Evolutionary conservation across 2,888 invertebrate genomes (phyloP).

Genomic region (Myopa tessellatipennis): DNA sequence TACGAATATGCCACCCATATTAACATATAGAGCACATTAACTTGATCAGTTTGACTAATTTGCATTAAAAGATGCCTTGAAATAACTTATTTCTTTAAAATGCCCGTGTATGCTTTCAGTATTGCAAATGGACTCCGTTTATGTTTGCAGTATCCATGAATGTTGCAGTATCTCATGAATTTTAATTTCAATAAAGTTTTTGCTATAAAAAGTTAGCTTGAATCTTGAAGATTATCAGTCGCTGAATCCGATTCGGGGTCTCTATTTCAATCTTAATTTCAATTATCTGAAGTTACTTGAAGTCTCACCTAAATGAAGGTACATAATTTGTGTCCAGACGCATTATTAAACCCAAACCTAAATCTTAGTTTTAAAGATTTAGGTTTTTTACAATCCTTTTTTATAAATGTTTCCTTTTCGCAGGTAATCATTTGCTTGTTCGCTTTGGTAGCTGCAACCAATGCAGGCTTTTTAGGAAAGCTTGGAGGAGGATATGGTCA

Average conservation of each 20-base stretch:
- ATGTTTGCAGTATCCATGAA: neutral
- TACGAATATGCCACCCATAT: neutral
- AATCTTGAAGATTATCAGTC: constrained; percentile 38
- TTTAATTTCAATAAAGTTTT: constrained; percentile 1
- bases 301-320: constrained; percentile 57
- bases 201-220: constrained; percentile 39
- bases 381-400: neutral
- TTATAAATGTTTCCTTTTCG: neutral
- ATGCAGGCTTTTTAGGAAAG: constrained; percentile 53
- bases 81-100: neutral
- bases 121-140: neutral
- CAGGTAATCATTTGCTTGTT: constrained; percentile 56
- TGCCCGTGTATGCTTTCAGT: neutral
- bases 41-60: neutral
- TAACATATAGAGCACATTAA: neutral
- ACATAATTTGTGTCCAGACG: constrained; percentile 6
- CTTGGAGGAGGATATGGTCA: constrained; percentile 41
- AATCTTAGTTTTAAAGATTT: too few relatives aligned
- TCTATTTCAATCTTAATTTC: constrained; percentile 49
- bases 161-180: neutral
- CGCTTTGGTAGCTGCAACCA: constrained; percentile 51
- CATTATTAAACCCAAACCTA: neutral
- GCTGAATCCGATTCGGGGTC: constrained; percentile 39
- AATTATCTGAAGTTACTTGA: constrained; percentile 49
- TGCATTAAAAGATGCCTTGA: constrained; percentile 1